phyloP scores from a whole-genome alignment of 2,888 invertebrate genomes.

The Neoscelio sp. region DNA sequence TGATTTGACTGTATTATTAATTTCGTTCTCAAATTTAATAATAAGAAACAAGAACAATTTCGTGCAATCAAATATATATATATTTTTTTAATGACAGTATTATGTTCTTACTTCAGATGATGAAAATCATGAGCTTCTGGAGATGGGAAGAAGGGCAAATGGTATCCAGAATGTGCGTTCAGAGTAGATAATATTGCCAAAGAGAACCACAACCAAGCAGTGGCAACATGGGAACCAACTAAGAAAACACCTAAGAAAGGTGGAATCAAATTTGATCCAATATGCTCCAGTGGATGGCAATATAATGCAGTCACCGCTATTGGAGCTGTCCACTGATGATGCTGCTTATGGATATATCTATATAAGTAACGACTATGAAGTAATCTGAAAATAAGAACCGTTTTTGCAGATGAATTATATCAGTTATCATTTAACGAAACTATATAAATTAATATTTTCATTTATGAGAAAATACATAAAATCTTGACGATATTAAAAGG shows the following conservation, averaged over 20 bases:
- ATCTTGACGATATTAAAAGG: too few relatives aligned
- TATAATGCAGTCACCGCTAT: constrained; percentile 93
- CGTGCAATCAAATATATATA: too few relatives aligned
- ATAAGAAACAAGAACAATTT: too few relatives aligned
- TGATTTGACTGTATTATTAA: too few relatives aligned
- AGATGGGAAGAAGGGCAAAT: constrained; percentile 93
- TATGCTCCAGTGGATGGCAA: constrained; percentile 90
- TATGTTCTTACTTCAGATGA: constrained; percentile 88
- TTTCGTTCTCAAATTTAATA: too few relatives aligned
- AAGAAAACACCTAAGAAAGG: constrained; percentile 90
- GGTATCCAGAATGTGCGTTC: constrained; percentile 93
- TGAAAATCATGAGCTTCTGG: constrained; percentile 95
- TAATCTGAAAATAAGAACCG: constrained; percentile 84
- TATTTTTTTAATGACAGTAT: too few relatives aligned
- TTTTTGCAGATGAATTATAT: too few relatives aligned
- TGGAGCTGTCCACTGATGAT: constrained; percentile 95
- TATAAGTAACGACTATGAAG: constrained; percentile 90
- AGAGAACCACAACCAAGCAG: constrained; percentile 91
- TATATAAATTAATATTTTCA: too few relatives aligned
- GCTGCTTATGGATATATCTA: constrained; percentile 92
- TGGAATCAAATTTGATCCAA: constrained; percentile 91
- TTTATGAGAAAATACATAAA: too few relatives aligned
- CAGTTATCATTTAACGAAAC: too few relatives aligned
- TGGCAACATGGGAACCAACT: constrained; percentile 91
- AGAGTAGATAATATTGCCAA: constrained; percentile 91